phyloP scores from a whole-genome alignment of 2,797 vertebrate genomes.

The Dermochelys coriacea region DNA sequence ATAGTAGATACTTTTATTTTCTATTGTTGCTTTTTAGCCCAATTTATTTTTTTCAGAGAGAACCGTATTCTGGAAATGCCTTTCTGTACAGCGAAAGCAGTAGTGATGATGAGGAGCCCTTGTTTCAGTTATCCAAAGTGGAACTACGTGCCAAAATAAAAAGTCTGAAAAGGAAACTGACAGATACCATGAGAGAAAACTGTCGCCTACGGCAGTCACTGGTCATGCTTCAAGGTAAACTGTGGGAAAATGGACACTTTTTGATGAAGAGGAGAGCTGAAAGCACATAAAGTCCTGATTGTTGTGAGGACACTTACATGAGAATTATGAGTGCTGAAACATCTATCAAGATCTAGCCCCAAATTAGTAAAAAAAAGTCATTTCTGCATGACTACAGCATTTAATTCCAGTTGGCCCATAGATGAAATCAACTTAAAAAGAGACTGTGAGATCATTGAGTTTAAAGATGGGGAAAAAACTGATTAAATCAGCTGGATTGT shows the following conservation, averaged over 20 bases:
- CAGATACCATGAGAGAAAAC: slow-evolving; percentile 78
- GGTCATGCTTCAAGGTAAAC: slow-evolving; percentile 83
- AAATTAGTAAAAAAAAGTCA: not conserved
- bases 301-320: slow-evolving; percentile 37
- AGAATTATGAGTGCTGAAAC: slow-evolving; percentile 35
- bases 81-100: slow-evolving; percentile 78
- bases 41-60: slow-evolving; percentile 60
- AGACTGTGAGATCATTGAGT: not conserved
- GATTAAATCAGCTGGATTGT: not conserved
- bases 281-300: slow-evolving; percentile 46
- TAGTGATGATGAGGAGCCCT: slow-evolving; percentile 81
- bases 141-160: slow-evolving; percentile 80
- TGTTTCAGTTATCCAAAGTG: slow-evolving; percentile 80
- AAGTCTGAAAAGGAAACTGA: slow-evolving; percentile 79
- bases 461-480: slow-evolving; percentile 16
- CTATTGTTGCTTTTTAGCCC: not conserved
- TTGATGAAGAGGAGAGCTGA: slow-evolving; percentile 29
- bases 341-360: slow-evolving; percentile 22
- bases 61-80: slow-evolving; percentile 73
- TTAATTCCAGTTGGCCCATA: slow-evolving; percentile 20
- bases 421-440: not conserved
- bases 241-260: not conserved
- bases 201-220: slow-evolving; percentile 81
- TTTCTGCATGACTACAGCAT: slow-evolving; percentile 24
- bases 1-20: not conserved